Base-by-base conservation (phyloP, 2,797 vertebrate genomes). In the Thripadectes ignobilis region DNA sequence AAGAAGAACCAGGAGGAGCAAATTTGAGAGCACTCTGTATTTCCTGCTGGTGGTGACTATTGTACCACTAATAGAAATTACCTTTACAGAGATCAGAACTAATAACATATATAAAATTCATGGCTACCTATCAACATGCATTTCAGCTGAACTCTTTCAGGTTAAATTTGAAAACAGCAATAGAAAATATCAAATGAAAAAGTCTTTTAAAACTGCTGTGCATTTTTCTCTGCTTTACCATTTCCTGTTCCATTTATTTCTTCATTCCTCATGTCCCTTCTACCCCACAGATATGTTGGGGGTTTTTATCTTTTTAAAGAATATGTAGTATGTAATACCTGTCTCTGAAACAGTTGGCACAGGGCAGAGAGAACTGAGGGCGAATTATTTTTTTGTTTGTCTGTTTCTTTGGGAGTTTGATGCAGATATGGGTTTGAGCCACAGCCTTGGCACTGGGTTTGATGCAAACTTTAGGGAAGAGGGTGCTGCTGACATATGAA, bases 351-450 rank as follows among this genome's bases (percentile, higher is more conserved):
- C 7, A 65, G 14, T 26, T 52, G 49, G 10, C 4, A 49, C 9
- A 49, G 24, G 8, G 5, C 19, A 93, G 45, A 89, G 24, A 51
- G n/a, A 49, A 72, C 10, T 24, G 2, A 6, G 4, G 6, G 20
- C 0, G 4, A 36, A 5, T 12, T 11, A 3, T 2, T n/a, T 26
- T 21, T 2, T 24, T 46, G 36, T 7, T 32, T 15, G 39, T 39
- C 36, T 22, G 16, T 65, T 63, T 62, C 4, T 52, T 76, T 58
- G 20, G 16, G 41, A 49, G 15, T 34, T 48, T 38, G 52, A 5
- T 43, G 9, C 14, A 52, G 45, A 59, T 24, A 29, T 41, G 20
- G 15, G 8, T 49, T 76, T 54, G 76, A 73, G 38, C 23, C 57
- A 71, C 11, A 27, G 32, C 22, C 10, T 51, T 88, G 58, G 52